These are phyloP conservation scores for Morpho helenor DNA, from an alignment of 2,888 invertebrate genomes.

Conservation along the genomic window DNA sequence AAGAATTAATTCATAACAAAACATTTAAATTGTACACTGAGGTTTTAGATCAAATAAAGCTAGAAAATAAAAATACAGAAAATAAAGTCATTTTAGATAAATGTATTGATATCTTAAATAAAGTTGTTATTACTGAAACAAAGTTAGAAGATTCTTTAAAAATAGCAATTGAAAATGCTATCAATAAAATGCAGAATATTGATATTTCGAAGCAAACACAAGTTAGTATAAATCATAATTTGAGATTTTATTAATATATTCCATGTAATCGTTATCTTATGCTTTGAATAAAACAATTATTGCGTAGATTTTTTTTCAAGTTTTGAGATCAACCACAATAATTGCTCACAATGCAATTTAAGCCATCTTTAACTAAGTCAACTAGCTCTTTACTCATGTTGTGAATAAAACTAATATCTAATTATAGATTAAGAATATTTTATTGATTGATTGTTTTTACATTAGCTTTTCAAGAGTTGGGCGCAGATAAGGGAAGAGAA, in stretches of 20 bases:
- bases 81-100: slow-evolving; percentile 39
- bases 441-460: slow-evolving; percentile 17
- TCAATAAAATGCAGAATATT: slow-evolving; percentile 73
- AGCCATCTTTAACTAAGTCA: too few species aligned
- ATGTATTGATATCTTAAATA: slow-evolving; percentile 41
- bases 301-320: too few species aligned
- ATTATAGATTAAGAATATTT: neutral
- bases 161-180: slow-evolving; percentile 72
- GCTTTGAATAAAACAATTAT: too few species aligned
- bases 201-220: slow-evolving; percentile 80
- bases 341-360: too few species aligned
- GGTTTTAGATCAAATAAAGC: slow-evolving; percentile 48
- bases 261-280: too few species aligned
- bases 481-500: slow-evolving; percentile 74
- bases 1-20: slow-evolving; percentile 37
- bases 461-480: slow-evolving; percentile 81
- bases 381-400: too few species aligned
- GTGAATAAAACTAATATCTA: too few species aligned
- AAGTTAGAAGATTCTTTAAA: slow-evolving; percentile 69
- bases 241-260: too few species aligned
- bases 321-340: too few species aligned
- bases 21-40: slow-evolving; percentile 51
- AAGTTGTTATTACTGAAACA: slow-evolving; percentile 35
- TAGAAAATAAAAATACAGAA: slow-evolving; percentile 35
- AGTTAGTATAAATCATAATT: slow-evolving; percentile 40